These are phyloP conservation scores for Neuroterus valhalla DNA, from an alignment of 1,140 invertebrate species.

Conservation along the genomic window DNA sequence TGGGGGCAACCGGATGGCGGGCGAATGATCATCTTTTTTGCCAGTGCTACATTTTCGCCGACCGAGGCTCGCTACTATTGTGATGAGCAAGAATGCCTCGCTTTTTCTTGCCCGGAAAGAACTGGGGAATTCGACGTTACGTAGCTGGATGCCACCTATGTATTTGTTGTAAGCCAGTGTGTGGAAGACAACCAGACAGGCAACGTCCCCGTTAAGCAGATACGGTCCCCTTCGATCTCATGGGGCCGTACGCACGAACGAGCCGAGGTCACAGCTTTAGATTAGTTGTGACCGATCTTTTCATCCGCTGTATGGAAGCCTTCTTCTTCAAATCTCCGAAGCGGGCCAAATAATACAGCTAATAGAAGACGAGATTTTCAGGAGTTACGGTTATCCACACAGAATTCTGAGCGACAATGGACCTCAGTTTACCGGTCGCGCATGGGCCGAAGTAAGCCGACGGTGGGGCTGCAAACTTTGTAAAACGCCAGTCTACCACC, in stretches of 20 bases:
- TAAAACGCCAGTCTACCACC: constrained; percentile 52
- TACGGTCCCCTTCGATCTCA: background rate
- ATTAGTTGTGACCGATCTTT: constrained; percentile 4
- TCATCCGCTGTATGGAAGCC: constrained; percentile 6
- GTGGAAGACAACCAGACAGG: background rate
- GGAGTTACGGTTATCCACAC: constrained; percentile 43
- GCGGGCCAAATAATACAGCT: background rate
- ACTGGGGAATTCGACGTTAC: background rate
- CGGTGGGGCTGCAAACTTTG: constrained; percentile 13
- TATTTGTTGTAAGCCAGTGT: background rate
- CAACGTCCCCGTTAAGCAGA: background rate
- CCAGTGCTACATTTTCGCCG: too few species aligned
- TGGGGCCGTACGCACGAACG: constrained; percentile 9
- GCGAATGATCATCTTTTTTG: too few species aligned
- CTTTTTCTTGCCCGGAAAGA: background rate
- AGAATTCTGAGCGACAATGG: constrained; percentile 46
- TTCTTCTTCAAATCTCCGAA: background rate
- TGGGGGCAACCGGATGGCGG: too few species aligned
- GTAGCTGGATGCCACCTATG: background rate
- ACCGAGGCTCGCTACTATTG: too few species aligned
- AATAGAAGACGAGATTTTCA: constrained; percentile 24
- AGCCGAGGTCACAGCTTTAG: background rate
- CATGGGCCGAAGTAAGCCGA: background rate
- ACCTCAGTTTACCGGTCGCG: constrained; percentile 39
- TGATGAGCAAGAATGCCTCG: background rate